These are phyloP conservation scores for Tinea semifulvella DNA, from an alignment of 2,888 invertebrate species.

Conservation along the genomic window DNA sequence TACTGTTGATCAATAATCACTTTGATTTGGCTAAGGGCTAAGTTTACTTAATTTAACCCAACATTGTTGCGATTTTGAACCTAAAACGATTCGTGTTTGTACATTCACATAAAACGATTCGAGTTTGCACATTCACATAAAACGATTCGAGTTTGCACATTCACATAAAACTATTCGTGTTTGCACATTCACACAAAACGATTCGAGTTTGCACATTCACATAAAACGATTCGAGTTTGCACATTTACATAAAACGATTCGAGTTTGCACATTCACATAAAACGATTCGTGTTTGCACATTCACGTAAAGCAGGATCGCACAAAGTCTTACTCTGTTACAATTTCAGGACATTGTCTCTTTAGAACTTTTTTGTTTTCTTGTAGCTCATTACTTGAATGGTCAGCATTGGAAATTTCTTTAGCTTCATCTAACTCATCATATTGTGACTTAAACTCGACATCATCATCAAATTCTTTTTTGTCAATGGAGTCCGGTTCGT, in stretches of 20 bases:
- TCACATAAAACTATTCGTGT: too few species aligned
- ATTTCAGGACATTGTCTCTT: slow-evolving; percentile 51
- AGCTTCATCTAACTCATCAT: too few species aligned
- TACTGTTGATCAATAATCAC: slow-evolving; percentile 5
- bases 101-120: too few species aligned
- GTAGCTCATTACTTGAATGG: slow-evolving; percentile 27
- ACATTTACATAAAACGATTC: too few species aligned
- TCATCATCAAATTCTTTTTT: slow-evolving; percentile 24
- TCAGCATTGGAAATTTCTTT: slow-evolving; percentile 20
- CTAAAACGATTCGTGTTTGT: too few species aligned
- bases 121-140: too few species aligned
- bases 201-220: too few species aligned
- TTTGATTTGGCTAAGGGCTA: not conserved
- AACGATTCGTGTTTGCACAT: not conserved
- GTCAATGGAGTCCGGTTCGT: slow-evolving; percentile 37
- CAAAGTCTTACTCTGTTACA: slow-evolving; percentile 30
- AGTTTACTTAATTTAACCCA: not conserved
- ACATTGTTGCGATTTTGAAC: not conserved
- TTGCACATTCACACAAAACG: too few species aligned
- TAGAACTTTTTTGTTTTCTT: slow-evolving; percentile 36
- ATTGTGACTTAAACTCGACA: too few species aligned
- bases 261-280: too few species aligned
- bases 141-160: too few species aligned
- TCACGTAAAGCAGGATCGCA: not conserved
- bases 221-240: too few species aligned